Evolutionary conservation across 2,797 vertebrate species (phyloP).

Genomic region (Ataeniobius toweri): DNA sequence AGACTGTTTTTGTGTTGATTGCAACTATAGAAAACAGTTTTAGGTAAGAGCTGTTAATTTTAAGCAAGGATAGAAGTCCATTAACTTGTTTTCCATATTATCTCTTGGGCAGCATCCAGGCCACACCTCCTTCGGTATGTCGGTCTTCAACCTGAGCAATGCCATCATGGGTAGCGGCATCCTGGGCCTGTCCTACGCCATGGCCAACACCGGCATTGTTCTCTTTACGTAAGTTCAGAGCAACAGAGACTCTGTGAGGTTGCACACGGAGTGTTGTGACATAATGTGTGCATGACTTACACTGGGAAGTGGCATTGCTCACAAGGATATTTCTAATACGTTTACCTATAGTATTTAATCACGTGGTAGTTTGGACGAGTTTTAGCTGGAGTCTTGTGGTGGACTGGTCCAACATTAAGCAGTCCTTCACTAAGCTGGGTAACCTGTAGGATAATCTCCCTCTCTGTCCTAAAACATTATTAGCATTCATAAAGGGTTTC

Average conservation of each 20-base stretch:
- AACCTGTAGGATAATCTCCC: too few species aligned
- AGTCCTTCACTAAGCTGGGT: not conserved
- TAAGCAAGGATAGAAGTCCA: too few species aligned
- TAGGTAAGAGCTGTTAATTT: not conserved
- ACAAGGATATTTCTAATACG: not conserved
- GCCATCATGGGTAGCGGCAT: constrained; percentile 99
- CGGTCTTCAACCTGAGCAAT: constrained; percentile 95
- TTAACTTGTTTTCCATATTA: not conserved
- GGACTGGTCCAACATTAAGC: not conserved
- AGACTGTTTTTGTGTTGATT: too few species aligned
- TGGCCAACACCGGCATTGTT: constrained; percentile 97
- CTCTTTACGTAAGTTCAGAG: constrained; percentile 88
- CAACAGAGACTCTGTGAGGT: not conserved
- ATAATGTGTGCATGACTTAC: not conserved
- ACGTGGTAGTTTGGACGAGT: not conserved
- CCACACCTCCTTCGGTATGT: constrained; percentile 93
- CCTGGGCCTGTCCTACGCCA: constrained; percentile 93
- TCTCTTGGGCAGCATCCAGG: constrained; percentile 86
- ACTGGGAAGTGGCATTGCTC: not conserved
- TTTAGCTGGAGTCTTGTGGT: not conserved
- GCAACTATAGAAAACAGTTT: too few species aligned
- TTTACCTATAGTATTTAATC: not conserved
- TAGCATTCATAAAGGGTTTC: too few species aligned
- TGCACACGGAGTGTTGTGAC: too few species aligned
- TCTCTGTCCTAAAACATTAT: not conserved